Conservation (phyloP, 1,140 invertebrate species). For the Bicyclus anynana region DNA sequence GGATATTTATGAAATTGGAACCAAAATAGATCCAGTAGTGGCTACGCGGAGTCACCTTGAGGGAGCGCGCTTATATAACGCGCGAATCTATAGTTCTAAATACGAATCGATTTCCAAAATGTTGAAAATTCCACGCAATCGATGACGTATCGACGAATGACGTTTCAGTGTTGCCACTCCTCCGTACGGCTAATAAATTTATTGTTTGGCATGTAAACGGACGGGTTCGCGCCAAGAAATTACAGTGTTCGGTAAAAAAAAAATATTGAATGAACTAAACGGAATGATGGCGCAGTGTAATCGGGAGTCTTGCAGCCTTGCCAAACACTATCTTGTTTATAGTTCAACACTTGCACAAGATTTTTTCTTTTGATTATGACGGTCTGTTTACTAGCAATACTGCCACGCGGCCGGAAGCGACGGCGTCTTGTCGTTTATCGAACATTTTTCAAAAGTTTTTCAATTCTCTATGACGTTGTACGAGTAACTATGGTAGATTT, state of each 20-base stretch:
- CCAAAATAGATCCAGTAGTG: constrained; percentile 71
- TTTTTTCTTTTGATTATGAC: constrained; percentile 42
- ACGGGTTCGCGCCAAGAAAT: constrained; percentile 77
- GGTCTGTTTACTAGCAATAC: constrained; percentile 44
- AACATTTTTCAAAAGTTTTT: too few species aligned
- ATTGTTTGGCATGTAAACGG: constrained; percentile 77
- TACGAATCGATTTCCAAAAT: constrained; percentile 54
- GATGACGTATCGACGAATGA: constrained; percentile 64
- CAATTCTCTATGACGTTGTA: too few species aligned
- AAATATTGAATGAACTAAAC: constrained; percentile 74
- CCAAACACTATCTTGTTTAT: constrained; percentile 66
- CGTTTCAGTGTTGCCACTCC: constrained; percentile 68
- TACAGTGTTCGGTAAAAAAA: constrained; percentile 74
- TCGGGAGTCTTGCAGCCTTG: constrained; percentile 55
- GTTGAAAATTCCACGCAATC: constrained; percentile 56
- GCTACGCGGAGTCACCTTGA: constrained; percentile 72
- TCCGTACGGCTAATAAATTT: constrained; percentile 74
- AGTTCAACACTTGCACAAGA: constrained; percentile 55
- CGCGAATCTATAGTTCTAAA: constrained; percentile 41
- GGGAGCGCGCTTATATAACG: constrained; percentile 62
- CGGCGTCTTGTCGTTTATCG: too few species aligned
- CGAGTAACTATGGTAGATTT: too few species aligned
- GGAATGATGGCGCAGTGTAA: constrained; percentile 69
- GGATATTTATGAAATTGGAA: constrained; percentile 75
- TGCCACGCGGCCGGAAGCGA: constrained; percentile 2